Base-by-base conservation (phyloP, 1,140 invertebrate species). In the Rhynchophorus ferrugineus region DNA sequence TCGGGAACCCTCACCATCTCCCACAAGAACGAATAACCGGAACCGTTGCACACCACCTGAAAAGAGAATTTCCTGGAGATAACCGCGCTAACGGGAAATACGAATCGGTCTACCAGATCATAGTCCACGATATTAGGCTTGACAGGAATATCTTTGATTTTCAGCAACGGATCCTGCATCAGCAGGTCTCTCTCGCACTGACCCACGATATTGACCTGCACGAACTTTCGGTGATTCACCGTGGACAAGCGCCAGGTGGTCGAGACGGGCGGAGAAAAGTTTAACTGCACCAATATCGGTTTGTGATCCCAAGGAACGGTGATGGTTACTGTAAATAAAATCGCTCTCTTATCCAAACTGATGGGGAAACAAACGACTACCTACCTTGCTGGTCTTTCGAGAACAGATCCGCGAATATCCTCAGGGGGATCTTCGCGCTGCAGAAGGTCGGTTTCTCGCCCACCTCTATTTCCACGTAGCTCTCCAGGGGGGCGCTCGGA, bases 1-100 rank as follows among this genome's bases (percentile, higher is more conserved):
- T 38, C 35, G 14, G 50, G 58, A 20, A 56, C 41, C 37, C 41
- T 57, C 38, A 61, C 17, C 14, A 93, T 68, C 70, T 90, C 85
- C 85, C 88, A 92, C 75, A 93, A 81, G 66, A 85, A 91, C 1
- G 83, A 85, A 0, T 85, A 81, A 38, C 78, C 85, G 52, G 85
- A 78, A 0, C 82, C 80, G 53, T 78, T 80, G 42, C 76, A 78
- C 42, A 87, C 74, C 36, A 76, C 64, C 74, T 83, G 60, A 58
- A 64, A 65, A 6, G 53, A n/a, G 19, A 44, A 3, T 13, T 2
- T 6, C 7, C 13, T 16, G 2, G 19, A 16, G 7, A 29, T 29
- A n/a, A n/a, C n/a, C n/a, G n/a, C n/a, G n/a, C n/a, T 39, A 39
- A 2, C 7, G 22, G 9, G 16, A 20, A 20, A 38, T n/a, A 3